Evolutionary conservation across 2,888 invertebrate genomes (phyloP).

Genomic region (Osmoderma eremita): DNA sequence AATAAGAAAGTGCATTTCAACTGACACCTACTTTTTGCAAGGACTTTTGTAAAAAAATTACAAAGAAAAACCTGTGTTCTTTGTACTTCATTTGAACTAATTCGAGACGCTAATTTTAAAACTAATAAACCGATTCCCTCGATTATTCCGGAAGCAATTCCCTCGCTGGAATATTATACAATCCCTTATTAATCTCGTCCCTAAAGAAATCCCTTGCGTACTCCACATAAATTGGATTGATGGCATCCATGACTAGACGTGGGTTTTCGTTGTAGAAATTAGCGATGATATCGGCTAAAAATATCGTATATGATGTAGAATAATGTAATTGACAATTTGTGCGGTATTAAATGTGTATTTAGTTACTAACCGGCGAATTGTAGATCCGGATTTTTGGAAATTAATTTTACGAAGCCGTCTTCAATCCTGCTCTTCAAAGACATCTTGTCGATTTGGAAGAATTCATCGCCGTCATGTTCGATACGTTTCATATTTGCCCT

Average conservation of each 20-base stretch:
- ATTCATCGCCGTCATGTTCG: conserved; percentile 70
- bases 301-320: conserved; percentile 2
- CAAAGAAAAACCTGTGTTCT: no score
- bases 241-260: conserved; percentile 72
- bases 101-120: not conserved
- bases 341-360: no score
- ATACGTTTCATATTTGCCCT: conserved; percentile 70
- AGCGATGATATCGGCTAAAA: conserved; percentile 73
- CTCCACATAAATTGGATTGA: conserved; percentile 76
- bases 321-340: no score
- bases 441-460: conserved; percentile 71
- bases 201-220: conserved; percentile 71
- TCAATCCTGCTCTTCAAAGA: conserved; percentile 71
- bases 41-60: no score
- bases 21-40: no score
- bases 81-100: not conserved
- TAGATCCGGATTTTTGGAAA: conserved; percentile 67
- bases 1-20: no score
- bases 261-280: conserved; percentile 78
- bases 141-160: conserved; percentile 67
- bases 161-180: conserved; percentile 69
- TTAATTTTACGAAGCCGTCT: conserved; percentile 69
- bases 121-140: no score
- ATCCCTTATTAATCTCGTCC: conserved; percentile 69
- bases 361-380: conserved; percentile 67